Evolutionary conservation across 2,888 invertebrate species (phyloP).

Genomic region (Gastrophysa polygoni): DNA sequence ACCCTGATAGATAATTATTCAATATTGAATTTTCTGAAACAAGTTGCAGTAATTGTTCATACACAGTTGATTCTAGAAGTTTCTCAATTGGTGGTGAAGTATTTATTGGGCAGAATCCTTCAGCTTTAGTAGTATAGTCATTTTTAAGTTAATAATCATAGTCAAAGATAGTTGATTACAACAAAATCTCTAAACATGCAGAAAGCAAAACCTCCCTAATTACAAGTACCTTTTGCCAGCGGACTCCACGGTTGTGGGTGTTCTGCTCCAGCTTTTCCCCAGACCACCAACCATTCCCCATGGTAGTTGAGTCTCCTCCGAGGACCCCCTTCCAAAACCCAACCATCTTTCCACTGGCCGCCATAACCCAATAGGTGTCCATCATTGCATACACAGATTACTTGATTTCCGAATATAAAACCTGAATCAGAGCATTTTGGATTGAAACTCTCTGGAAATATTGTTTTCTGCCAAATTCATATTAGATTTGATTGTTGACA

Average conservation of each 20-base stretch:
- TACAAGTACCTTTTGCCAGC: conserved; percentile 63
- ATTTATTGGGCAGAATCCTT: conserved; percentile 7
- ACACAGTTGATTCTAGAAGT: conserved; percentile 13
- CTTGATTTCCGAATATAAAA: conserved; percentile 49
- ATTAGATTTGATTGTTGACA: too few species aligned
- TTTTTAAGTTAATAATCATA: too few species aligned
- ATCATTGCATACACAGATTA: conserved; percentile 55
- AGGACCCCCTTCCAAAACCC: conserved; percentile 59
- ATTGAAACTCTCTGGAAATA: too few species aligned
- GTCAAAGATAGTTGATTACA: too few species aligned
- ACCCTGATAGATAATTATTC: conserved; percentile 3
- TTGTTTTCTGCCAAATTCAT: too few species aligned
- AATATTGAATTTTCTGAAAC: conserved; percentile 4
- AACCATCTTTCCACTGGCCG: conserved; percentile 62
- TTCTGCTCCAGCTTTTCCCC: conserved; percentile 83
- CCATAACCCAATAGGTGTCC: conserved; percentile 54
- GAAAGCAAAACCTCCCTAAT: conserved; percentile 40
- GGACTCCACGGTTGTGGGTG: conserved; percentile 96
- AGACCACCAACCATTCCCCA: conserved; percentile 70
- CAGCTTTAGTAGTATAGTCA: conserved; percentile 11
- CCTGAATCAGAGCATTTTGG: conserved; percentile 34
- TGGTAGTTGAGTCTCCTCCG: conserved; percentile 49
- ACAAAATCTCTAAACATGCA: too few species aligned
- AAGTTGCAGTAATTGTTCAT: conserved; percentile 11
- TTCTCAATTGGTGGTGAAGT: conserved; percentile 12